Percentiles rank a stretch among this genome's conserved stretches.
Evolutionary conservation across 2,113 vertebrate species (phyloP).

Genomic region (Apodemus sylvaticus): DNA sequence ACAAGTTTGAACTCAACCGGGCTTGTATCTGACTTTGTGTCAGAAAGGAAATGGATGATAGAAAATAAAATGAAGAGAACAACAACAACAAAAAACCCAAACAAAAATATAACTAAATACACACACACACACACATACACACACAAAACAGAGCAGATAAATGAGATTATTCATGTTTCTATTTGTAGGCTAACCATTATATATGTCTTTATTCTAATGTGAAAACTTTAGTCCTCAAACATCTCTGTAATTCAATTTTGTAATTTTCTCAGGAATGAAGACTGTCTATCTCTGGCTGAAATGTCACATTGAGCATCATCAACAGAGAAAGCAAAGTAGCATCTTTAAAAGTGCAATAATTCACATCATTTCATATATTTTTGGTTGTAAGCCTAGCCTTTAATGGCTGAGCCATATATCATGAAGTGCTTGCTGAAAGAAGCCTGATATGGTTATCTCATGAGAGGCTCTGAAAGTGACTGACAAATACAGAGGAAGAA

Average conservation of each 20-base stretch:
- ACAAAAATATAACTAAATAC: not conserved
- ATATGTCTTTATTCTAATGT: not conserved
- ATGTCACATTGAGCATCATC: not conserved
- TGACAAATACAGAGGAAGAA: no score
- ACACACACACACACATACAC: not conserved
- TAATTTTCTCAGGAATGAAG: not conserved
- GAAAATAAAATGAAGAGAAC: not conserved
- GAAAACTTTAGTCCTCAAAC: not conserved
- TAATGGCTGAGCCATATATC: no score
- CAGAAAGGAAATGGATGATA: not conserved
- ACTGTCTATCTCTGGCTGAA: not conserved
- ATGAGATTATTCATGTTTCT: not conserved
- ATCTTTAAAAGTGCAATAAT: no score
- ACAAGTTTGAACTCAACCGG: not conserved
- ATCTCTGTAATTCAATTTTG: not conserved
- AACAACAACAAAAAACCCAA: no score
- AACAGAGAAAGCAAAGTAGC: not conserved
- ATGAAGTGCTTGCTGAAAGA: no score
- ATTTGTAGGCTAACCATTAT: no score
- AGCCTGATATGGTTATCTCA: no score
- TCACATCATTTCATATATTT: no score
- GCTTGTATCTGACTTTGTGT: not conserved
- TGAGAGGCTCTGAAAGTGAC: no score
- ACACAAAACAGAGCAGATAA: not conserved
- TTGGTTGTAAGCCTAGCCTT: no score